Base-by-base conservation (phyloP, 2,797 vertebrate genomes). In the Eulemur rubriventer region DNA sequence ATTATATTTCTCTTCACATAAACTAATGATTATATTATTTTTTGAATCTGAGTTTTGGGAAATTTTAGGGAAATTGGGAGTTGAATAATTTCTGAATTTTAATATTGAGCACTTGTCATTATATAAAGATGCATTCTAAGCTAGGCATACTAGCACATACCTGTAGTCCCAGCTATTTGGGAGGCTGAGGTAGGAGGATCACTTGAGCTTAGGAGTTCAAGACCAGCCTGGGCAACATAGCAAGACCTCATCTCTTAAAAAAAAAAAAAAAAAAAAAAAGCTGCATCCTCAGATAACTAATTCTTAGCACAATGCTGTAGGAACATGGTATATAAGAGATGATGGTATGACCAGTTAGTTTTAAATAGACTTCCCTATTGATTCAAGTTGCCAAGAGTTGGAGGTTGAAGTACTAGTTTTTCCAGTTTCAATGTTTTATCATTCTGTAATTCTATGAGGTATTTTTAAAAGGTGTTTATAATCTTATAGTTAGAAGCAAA, bases 351-450 rank as follows among this genome's bases (percentile, higher is more conserved):
- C n/a, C 43, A 82, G 48, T 80, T 90, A 59, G 14, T 87, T 88
- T 86, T 82, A 89, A 79, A 70, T 81, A 95, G 43, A 88, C 41
- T 95, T 87, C 43, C 7, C 46, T 65, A 80, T 17, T 91, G 46
- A 90, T 75, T 80, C 55, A 83, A 16, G 33, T 79, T 91, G 48
- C 87, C 80, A 57, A 92, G 67, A 93, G 24, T 95, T 89, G 20
- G 35, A 90, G 35, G 4, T 75, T 95, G 59, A 95, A 75, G 57
- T 88, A 87, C 48, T 87, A 73, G 89, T 48, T 96, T 96, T 93
- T 94, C 89, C 57, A 80, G 9, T 84, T 93, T 79, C 65, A 63
- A 7, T 93, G 50, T 91, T 96, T 92, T 87, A 65, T 35, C 55
- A 30, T 78, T 93, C 79, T 92, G 7, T 95, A 93, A 89, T 94